phyloP scores from a whole-genome alignment of 2,113 vertebrate genomes.

The Calidris pygmaea region DNA sequence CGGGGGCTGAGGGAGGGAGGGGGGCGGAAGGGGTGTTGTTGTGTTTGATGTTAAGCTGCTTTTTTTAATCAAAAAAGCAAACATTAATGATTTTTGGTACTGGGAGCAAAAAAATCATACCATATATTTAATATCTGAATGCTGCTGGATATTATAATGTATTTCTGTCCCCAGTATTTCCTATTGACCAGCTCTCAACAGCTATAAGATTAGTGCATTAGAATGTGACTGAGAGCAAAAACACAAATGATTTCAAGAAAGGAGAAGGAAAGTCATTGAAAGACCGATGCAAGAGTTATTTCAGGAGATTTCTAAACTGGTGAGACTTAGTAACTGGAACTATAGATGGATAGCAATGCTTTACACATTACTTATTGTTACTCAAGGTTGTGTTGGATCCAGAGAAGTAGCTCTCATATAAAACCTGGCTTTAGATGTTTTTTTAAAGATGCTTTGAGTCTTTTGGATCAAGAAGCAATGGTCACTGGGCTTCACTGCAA shows the following conservation, averaged over 20 bases:
- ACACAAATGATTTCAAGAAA: background rate
- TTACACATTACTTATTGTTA: background rate
- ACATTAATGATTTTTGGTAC: background rate
- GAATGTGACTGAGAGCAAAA: background rate
- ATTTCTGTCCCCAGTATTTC: background rate
- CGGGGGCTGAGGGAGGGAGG: fast-evolving
- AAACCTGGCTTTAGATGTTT: background rate
- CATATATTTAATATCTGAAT: background rate
- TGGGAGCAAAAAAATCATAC: background rate
- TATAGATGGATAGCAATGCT: background rate
- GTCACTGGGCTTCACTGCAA: background rate
- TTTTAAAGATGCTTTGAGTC: background rate
- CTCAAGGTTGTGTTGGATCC: background rate
- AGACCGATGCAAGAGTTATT: background rate
- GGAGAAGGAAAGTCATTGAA: background rate
- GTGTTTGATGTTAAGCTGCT: background rate
- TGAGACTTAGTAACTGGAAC: background rate
- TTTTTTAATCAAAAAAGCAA: background rate
- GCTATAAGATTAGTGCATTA: background rate
- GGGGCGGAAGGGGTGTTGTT: background rate
- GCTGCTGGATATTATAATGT: background rate
- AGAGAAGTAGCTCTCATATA: background rate
- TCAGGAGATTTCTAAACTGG: background rate
- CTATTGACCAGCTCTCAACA: background rate
- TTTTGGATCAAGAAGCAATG: background rate